These are phyloP conservation scores for Prionace glauca DNA, from an alignment of 2,797 vertebrate genomes.

Conservation along the genomic window DNA sequence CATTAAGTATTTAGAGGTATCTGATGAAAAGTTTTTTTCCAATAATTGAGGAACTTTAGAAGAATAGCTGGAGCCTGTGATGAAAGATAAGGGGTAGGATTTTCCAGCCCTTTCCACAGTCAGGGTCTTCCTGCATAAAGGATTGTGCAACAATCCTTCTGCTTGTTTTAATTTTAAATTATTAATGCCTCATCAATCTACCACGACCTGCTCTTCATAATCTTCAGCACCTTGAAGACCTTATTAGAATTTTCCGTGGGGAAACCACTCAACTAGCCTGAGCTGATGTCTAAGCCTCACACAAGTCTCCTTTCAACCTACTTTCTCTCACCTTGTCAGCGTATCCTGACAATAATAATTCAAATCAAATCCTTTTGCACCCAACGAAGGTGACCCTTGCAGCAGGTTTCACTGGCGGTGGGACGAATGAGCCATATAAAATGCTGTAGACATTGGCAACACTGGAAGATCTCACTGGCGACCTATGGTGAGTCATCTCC, in stretches of 20 bases:
- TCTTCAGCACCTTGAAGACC: neutral
- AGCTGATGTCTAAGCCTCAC: too few species aligned
- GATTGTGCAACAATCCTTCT: neutral
- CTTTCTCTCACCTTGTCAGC: neutral
- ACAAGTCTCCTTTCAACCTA: too few species aligned
- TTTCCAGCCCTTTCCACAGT: too few species aligned
- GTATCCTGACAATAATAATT: neutral
- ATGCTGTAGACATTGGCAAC: too few species aligned
- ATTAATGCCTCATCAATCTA: neutral
- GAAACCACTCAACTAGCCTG: too few species aligned
- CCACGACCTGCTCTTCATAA: neutral
- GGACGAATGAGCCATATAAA: too few species aligned
- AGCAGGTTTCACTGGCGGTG: too few species aligned
- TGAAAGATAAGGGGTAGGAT: neutral
- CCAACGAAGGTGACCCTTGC: too few species aligned
- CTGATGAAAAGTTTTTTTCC: neutral
- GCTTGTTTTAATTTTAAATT: neutral
- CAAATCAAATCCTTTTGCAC: neutral
- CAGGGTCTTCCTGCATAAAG: too few species aligned
- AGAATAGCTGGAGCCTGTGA: neutral
- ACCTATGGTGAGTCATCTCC: too few species aligned
- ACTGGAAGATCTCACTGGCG: too few species aligned
- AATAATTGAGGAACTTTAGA: neutral
- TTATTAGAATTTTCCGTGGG: too few species aligned
- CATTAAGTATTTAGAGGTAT: neutral